Percentiles rank a stretch among this genome's conserved stretches.
Evolutionary conservation across 2,113 vertebrate genomes (phyloP).

Genomic region (Acanthisitta chloris): DNA sequence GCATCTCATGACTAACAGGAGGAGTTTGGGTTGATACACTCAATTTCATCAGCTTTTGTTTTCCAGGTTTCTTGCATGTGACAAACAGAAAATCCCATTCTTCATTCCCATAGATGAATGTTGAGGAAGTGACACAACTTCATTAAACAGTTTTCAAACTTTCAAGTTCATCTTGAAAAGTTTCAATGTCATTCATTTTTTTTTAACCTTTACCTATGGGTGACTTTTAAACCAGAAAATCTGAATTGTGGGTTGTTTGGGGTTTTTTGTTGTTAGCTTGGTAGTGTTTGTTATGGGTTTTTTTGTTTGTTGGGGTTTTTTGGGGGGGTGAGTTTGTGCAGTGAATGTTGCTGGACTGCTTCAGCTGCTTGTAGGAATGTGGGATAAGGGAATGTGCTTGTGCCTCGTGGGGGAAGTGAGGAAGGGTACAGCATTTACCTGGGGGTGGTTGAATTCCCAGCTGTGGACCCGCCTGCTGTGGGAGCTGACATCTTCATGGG

Average conservation of each 20-base stretch:
- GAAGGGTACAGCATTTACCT: background rate
- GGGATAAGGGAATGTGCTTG: background rate
- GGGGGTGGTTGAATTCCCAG: background rate
- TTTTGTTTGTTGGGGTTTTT: background rate
- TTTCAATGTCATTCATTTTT: background rate
- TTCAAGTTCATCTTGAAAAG: background rate
- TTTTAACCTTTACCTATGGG: background rate
- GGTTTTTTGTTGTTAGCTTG: background rate
- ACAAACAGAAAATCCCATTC: background rate
- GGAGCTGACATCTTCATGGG: background rate
- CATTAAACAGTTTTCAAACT: background rate
- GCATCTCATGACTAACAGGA: background rate
- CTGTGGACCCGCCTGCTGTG: constrained; percentile 19
- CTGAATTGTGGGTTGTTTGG: background rate
- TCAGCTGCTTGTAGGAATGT: background rate
- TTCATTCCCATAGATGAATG: background rate
- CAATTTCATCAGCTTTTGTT: background rate
- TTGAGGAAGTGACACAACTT: background rate
- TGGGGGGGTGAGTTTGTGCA: background rate
- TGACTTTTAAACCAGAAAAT: background rate
- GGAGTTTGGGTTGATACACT: background rate
- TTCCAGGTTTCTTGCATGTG: background rate
- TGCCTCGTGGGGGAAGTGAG: background rate
- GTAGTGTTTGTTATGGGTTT: background rate
- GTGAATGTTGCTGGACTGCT: background rate